Conservation (phyloP, 1,140 invertebrate genomes). For the Bombus soroeensis region DNA sequence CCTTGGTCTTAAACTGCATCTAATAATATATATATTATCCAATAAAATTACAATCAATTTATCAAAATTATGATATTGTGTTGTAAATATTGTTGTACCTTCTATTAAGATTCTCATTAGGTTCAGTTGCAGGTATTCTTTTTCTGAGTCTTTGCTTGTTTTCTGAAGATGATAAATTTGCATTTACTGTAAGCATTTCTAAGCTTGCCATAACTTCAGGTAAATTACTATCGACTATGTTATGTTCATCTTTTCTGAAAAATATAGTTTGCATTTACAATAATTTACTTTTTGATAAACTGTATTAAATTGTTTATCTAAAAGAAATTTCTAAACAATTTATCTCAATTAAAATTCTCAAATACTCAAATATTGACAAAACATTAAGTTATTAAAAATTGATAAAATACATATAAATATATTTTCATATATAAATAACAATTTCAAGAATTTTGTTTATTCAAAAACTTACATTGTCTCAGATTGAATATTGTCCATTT, state of each 20-base stretch:
- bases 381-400: conserved; percentile 2
- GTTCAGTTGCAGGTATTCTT: conserved; percentile 50
- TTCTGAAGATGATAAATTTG: conserved; percentile 32
- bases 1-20: conserved; percentile 74
- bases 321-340: background rate
- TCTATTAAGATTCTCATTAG: conserved; percentile 68
- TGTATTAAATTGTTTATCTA: background rate
- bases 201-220: conserved; percentile 75
- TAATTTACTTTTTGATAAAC: background rate
- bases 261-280: background rate
- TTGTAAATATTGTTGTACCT: conserved; percentile 65
- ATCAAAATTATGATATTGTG: background rate
- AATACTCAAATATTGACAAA: background rate
- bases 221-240: conserved; percentile 65
- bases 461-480: background rate
- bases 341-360: background rate
- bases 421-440: background rate
- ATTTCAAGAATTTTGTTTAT: background rate
- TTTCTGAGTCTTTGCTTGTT: conserved; percentile 59
- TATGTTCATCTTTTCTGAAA: conserved; percentile 47
- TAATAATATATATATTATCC: conserved; percentile 42
- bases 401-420: background rate
- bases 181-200: conserved; percentile 74
- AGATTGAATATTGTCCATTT: conserved; percentile 53
- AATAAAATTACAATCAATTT: background rate